Percentiles rank a stretch among this genome's conserved stretches.
phyloP scores from a whole-genome alignment of 2,113 vertebrate species.

The Pelodiscus sinensis region DNA sequence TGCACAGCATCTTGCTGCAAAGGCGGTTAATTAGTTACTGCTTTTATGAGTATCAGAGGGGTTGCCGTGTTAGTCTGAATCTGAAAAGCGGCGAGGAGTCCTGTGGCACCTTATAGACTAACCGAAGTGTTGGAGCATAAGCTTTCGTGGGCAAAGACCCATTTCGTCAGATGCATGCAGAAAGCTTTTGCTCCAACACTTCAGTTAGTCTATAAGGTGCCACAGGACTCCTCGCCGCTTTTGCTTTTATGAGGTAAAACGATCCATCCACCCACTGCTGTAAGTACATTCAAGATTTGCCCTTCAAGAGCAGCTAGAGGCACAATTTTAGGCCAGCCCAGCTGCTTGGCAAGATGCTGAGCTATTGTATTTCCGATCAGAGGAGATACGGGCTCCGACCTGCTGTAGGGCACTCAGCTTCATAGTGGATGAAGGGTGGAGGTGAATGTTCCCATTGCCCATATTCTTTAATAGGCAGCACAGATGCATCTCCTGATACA shows the following conservation, averaged over 20 bases:
- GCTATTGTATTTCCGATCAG: not conserved
- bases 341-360: not conserved
- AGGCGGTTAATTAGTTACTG: not conserved
- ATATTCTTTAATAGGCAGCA: not conserved
- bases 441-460: not conserved
- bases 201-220: too few relatives aligned
- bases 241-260: not conserved
- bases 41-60: too few relatives aligned
- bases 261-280: not conserved
- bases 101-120: too few relatives aligned
- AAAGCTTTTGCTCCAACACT: too few relatives aligned
- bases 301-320: not conserved
- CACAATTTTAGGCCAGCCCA: not conserved
- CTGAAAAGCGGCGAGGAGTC: too few relatives aligned
- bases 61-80: too few relatives aligned
- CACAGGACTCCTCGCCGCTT: too few relatives aligned
- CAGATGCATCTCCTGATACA: not conserved
- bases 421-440: not conserved
- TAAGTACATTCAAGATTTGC: not conserved
- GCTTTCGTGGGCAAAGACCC: too few relatives aligned
- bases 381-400: not conserved
- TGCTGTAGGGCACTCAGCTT: not conserved
- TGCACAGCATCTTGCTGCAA: not conserved
- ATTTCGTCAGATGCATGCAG: too few relatives aligned
- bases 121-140: too few relatives aligned